phyloP scores from a whole-genome alignment of 2,113 vertebrate species.

The Syngnathoides biaculeatus region DNA sequence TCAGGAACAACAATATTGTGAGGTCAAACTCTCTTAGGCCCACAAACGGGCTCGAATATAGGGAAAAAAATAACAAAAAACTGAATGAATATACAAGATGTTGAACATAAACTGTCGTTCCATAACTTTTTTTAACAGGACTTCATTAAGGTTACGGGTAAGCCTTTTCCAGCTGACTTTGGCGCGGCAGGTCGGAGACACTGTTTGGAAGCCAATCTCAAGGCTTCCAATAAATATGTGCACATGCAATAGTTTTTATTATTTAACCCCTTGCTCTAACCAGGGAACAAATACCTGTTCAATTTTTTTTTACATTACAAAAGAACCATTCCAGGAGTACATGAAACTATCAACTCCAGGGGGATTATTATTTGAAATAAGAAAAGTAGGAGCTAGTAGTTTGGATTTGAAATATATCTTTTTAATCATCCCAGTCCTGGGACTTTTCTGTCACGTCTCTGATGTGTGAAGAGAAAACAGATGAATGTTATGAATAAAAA shows the following conservation, averaged over 20 bases:
- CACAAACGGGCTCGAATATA: no score
- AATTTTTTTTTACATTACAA: no score
- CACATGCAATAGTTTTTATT: not conserved
- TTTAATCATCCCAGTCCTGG: not conserved
- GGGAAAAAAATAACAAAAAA: no score
- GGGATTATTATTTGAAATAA: not conserved
- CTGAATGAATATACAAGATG: no score
- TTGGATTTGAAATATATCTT: not conserved
- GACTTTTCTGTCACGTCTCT: not conserved
- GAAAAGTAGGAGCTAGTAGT: not conserved
- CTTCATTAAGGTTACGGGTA: no score
- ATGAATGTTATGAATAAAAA: not conserved
- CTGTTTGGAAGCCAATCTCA: not conserved
- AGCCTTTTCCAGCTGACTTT: not conserved
- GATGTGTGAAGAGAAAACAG: not conserved
- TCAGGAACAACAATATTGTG: no score
- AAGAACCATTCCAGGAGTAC: not conserved
- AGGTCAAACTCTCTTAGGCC: no score
- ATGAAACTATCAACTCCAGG: not conserved
- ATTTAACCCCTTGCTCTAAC: not conserved
- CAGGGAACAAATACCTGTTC: no score
- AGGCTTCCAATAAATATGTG: not conserved
- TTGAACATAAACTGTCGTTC: no score
- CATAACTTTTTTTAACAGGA: no score
- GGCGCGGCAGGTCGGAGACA: not conserved